Conservation (phyloP, 2,113 vertebrate genomes). For the Baryphthengus martii region DNA sequence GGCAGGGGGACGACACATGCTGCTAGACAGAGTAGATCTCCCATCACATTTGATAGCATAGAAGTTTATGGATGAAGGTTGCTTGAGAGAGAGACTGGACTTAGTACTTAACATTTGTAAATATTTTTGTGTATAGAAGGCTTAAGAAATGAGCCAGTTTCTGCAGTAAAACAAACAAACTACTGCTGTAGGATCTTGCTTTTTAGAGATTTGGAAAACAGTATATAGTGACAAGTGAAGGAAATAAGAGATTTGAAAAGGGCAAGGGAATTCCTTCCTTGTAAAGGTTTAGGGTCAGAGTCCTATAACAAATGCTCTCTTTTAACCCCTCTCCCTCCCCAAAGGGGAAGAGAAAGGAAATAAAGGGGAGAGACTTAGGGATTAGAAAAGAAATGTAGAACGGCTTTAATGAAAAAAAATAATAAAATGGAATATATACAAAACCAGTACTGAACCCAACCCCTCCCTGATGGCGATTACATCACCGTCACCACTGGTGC, state of each 20-base stretch:
- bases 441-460: no score
- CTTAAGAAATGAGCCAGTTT: neutral
- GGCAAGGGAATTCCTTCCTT: neutral
- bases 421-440: no score
- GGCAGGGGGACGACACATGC: accelerated
- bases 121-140: neutral
- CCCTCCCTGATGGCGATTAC: no score
- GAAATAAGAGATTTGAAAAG: neutral
- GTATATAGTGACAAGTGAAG: neutral
- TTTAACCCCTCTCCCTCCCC: no score
- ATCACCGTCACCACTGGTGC: no score
- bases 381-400: no score
- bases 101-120: neutral
- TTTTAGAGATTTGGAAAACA: neutral
- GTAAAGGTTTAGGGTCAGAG: no score
- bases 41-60: neutral
- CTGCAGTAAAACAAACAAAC: neutral
- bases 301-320: no score
- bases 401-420: no score
- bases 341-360: no score
- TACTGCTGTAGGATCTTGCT: neutral
- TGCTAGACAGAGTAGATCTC: neutral
- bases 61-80: neutral
- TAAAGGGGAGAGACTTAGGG: no score
- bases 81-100: neutral